Evolutionary conservation across 2,113 vertebrate genomes (phyloP).

Genomic region (Ictalurus punctatus): DNA sequence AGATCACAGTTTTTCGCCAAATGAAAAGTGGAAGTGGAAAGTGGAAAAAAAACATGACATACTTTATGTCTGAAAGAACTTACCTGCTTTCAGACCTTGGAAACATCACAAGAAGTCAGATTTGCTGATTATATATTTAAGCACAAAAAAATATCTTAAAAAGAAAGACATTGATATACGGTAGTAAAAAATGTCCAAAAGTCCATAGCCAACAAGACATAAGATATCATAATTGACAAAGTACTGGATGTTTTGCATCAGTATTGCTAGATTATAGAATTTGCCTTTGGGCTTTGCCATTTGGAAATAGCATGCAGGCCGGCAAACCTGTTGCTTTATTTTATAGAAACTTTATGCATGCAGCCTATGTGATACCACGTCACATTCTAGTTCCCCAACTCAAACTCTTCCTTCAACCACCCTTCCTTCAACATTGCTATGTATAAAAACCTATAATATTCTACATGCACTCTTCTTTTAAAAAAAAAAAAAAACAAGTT

Average conservation of each 20-base stretch:
- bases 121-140: background rate
- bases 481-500: too few species aligned
- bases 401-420: background rate
- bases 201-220: background rate
- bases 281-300: background rate
- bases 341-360: background rate
- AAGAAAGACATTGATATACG: background rate
- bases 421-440: background rate
- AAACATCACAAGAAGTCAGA: conserved; percentile 1
- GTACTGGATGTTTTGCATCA: background rate
- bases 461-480: background rate
- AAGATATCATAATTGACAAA: background rate
- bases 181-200: background rate
- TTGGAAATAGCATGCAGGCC: background rate
- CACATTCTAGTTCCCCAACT: background rate
- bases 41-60: background rate
- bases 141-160: background rate
- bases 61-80: background rate
- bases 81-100: background rate
- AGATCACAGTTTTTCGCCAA: background rate
- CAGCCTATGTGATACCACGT: background rate
- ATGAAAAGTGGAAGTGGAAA: background rate
- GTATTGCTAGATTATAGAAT: background rate
- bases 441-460: background rate
- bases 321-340: background rate